Conservation (phyloP, 2,888 invertebrate genomes). For the Agrochola lota region DNA sequence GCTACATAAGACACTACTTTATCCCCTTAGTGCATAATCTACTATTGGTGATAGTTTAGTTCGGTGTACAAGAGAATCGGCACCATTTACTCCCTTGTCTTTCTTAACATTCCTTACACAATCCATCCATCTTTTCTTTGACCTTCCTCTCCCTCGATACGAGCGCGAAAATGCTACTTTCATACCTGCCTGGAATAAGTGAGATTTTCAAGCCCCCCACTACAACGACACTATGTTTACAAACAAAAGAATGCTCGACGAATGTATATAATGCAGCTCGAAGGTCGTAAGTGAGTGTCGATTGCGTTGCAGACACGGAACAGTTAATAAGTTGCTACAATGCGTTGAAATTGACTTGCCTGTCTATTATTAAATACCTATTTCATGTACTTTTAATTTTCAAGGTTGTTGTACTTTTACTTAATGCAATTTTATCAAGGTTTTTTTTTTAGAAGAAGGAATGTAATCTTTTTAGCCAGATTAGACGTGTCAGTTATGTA, state of each 20-base stretch:
- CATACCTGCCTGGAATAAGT: too few species aligned
- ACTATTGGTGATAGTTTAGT: too few species aligned
- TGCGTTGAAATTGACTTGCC: constrained; percentile 11
- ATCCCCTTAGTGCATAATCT: too few species aligned
- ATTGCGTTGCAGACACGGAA: constrained; percentile 51
- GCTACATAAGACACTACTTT: too few species aligned
- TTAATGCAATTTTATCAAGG: constrained; percentile 7
- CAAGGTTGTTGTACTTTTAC: constrained; percentile 7
- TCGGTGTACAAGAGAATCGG: too few species aligned
- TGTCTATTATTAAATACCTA: constrained; percentile 23
- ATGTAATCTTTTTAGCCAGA: not conserved
- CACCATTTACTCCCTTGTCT: too few species aligned
- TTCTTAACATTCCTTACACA: too few species aligned
- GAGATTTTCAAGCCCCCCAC: too few species aligned
- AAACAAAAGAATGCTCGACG: constrained; percentile 59
- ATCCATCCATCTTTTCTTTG: too few species aligned
- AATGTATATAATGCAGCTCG: constrained; percentile 31
- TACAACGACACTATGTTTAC: constrained; percentile 4
- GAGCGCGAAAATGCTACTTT: too few species aligned
- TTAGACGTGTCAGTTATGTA: not conserved
- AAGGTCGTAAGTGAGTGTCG: constrained; percentile 55
- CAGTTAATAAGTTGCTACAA: constrained; percentile 36
- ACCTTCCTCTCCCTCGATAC: too few species aligned
- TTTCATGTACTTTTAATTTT: constrained; percentile 20
- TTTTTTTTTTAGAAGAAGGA: not conserved